Evolutionary conservation across 2,113 vertebrate genomes (phyloP).

Genomic region (Heterotilapia buettikoferi): DNA sequence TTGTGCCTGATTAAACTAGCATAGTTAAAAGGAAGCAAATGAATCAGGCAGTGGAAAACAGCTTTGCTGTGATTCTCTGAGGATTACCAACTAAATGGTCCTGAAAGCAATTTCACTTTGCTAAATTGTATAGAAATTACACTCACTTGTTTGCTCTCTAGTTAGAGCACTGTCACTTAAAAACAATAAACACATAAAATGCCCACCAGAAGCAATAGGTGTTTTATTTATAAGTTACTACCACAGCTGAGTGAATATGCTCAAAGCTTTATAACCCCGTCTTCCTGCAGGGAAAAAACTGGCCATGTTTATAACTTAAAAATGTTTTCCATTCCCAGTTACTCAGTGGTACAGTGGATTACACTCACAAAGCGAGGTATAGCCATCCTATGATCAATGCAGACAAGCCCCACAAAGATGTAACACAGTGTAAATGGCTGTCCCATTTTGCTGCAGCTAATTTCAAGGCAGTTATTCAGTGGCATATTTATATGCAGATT

Average conservation of each 20-base stretch:
- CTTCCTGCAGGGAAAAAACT: background rate
- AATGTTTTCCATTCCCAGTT: background rate
- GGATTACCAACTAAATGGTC: background rate
- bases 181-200: background rate
- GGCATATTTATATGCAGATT: background rate
- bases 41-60: background rate
- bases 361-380: background rate
- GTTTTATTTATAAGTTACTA: background rate
- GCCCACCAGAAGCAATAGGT: background rate
- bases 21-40: conserved; percentile 3
- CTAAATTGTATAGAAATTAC: background rate
- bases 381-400: background rate
- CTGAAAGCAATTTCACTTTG: background rate
- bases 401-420: background rate
- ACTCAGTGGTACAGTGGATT: background rate
- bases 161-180: background rate
- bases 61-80: background rate
- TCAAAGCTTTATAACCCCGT: background rate
- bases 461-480: background rate
- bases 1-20: background rate
- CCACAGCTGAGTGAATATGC: background rate
- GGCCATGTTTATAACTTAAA: background rate
- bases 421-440: background rate
- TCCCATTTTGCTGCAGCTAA: background rate
- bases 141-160: background rate